A percentile compares a stretch with the other conserved stretches of the same genome.
Evolutionary conservation across 2,113 vertebrate genomes (phyloP).

Genomic region (Connochaetes taurinus): DNA sequence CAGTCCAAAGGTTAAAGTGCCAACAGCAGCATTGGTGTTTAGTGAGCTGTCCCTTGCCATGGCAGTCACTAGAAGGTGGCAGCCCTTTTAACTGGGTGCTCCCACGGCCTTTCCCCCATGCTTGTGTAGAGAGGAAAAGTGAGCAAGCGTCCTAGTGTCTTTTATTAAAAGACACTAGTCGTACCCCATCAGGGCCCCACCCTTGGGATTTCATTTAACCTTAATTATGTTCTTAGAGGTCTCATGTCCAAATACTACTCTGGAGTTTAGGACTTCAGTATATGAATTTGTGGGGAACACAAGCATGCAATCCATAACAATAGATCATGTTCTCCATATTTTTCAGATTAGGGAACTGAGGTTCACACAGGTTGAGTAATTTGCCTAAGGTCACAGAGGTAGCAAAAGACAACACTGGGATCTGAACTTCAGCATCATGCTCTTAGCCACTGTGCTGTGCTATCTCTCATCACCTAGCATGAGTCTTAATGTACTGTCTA

Average conservation of each 20-base stretch:
- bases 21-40: neutral
- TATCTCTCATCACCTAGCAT: neutral
- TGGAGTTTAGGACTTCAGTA: neutral
- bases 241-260: neutral
- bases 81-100: neutral
- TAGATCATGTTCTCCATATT: neutral
- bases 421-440: neutral
- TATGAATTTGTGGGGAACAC: neutral
- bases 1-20: neutral
- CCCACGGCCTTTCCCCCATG: neutral
- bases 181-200: too few species aligned
- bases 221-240: neutral
- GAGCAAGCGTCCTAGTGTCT: neutral
- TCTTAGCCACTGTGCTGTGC: neutral
- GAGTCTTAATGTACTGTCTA: neutral
- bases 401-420: neutral
- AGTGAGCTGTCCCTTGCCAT: neutral
- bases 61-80: neutral
- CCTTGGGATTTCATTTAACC: neutral
- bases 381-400: neutral
- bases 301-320: neutral
- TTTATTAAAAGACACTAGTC: neutral
- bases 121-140: neutral
- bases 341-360: neutral
- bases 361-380: neutral